A percentile compares a stretch with the other conserved stretches of the same genome.
phyloP scores from a whole-genome alignment of 2,113 vertebrate species.

The Clarias gariepinus region DNA sequence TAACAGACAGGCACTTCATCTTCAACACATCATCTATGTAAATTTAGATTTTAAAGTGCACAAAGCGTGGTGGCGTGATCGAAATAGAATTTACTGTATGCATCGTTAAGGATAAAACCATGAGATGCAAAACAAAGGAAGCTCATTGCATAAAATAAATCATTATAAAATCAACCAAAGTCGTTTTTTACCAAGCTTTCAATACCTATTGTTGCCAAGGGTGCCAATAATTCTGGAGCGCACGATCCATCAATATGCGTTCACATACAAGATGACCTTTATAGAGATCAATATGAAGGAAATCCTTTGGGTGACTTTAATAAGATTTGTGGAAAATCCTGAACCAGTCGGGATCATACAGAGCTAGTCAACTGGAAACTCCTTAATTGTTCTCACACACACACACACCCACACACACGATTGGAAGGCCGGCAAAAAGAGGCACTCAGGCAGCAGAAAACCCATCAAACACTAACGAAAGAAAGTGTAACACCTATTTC shows the following conservation, averaged over 20 bases:
- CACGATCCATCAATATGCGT: background rate
- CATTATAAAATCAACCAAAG: background rate
- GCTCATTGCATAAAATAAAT: background rate
- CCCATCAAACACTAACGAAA: slow-evolving; percentile 30
- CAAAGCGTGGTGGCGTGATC: background rate
- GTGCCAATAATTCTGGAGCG: background rate
- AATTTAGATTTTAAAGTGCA: background rate
- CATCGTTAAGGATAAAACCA: background rate
- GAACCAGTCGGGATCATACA: slow-evolving; percentile 35
- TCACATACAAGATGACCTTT: background rate
- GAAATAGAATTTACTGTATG: background rate
- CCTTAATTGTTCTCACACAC: slow-evolving; percentile 52
- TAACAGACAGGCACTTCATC: background rate
- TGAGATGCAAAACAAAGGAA: background rate
- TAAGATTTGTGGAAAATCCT: slow-evolving; percentile 34
- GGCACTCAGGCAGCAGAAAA: slow-evolving; percentile 20
- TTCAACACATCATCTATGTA: background rate
- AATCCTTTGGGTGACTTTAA: slow-evolving; percentile 12
- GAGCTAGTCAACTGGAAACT: slow-evolving; percentile 52
- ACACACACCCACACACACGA: slow-evolving; percentile 36
- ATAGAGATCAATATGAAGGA: slow-evolving; percentile 8
- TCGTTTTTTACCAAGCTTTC: background rate
- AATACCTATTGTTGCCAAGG: background rate
- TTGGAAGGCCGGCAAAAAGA: slow-evolving; percentile 10
- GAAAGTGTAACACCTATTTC: slow-evolving; percentile 40